Percentiles rank a stretch among this genome's conserved stretches.
Evolutionary conservation across 2,888 invertebrate species (phyloP).

Genomic region (Meteorus cinctellus): DNA sequence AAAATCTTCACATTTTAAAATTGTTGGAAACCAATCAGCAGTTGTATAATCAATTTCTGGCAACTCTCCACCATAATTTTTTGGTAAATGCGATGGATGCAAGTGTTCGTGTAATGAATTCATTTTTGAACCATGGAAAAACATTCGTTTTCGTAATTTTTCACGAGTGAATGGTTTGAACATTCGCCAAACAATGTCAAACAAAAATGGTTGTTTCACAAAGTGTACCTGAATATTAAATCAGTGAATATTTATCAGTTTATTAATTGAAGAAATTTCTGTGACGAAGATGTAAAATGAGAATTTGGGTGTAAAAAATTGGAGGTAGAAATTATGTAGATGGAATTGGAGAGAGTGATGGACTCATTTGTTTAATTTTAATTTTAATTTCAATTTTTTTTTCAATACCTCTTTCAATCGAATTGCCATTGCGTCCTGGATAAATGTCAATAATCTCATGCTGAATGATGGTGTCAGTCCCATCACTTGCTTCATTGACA

Average conservation of each 20-base stretch:
- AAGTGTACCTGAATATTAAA: constrained; percentile 78
- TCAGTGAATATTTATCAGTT: background rate
- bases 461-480: constrained; percentile 84
- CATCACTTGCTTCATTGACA: constrained; percentile 84
- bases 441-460: constrained; percentile 84
- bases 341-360: no score
- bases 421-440: constrained; percentile 91
- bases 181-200: constrained; percentile 88
- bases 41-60: constrained; percentile 86
- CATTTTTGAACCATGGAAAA: constrained; percentile 90
- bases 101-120: constrained; percentile 83
- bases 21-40: constrained; percentile 84
- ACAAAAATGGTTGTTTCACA: constrained; percentile 88
- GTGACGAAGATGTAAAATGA: no score
- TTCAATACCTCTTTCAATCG: constrained; percentile 81
- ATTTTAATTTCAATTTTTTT: background rate
- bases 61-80: constrained; percentile 84
- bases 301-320: no score
- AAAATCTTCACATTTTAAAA: constrained; percentile 79
- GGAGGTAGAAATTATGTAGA: no score
- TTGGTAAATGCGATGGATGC: constrained; percentile 80
- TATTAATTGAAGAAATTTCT: background rate
- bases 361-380: no score
- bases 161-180: constrained; percentile 89
- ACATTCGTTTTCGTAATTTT: constrained; percentile 85